Evolutionary conservation across 2,113 vertebrate species (phyloP), one percentile per base, ranked within the genome.

Genomic region (Anoplopoma fimbria): DNA sequence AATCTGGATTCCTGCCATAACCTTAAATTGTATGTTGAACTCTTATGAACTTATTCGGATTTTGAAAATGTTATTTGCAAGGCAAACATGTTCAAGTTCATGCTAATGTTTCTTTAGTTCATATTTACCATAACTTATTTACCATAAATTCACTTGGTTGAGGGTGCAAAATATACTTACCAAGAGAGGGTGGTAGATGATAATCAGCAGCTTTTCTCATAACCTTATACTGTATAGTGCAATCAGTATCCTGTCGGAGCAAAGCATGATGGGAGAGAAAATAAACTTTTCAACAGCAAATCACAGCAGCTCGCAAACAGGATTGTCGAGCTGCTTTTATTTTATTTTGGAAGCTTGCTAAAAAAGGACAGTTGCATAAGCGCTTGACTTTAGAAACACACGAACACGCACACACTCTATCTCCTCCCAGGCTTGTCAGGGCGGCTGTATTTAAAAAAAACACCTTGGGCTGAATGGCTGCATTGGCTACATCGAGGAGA

Each of bases 341-440:
- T 67, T 68, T 55, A 69, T 91, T 85, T 88, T 67, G 9, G 31
- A 78, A 19, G 14, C 42, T 75, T 82, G 64, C 63, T 69, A 60
- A 88, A 92, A 82, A 60, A 89, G 92, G 91, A 91, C 85, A 85
- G 91, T 95, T 94, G 87, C 89, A 89, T 93, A 94, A 93, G 88
- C 51, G 21, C 34, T 53, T 29, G 38, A 31, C 75, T 77, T 67
- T 2, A 80, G 38, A 76, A 74, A 65, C 75, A 57, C 33, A 47
- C 23, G 9, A 6, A 42, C 36, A 27, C 63, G 25, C 63, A 65
- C 25, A 45, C 7, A 65, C 61, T 64, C 33, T 3, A 19, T 67
- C 81, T 85, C 75, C 87, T 88, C 49, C 55, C 74, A n/a, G 67
- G 75, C 75, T 64, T 90, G 91, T 92, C 78, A 4, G 69, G 87